Evolutionary conservation across 2,797 vertebrate genomes (phyloP), one percentile per base, ranked within the genome.

Genomic region (Argentina silus): DNA sequence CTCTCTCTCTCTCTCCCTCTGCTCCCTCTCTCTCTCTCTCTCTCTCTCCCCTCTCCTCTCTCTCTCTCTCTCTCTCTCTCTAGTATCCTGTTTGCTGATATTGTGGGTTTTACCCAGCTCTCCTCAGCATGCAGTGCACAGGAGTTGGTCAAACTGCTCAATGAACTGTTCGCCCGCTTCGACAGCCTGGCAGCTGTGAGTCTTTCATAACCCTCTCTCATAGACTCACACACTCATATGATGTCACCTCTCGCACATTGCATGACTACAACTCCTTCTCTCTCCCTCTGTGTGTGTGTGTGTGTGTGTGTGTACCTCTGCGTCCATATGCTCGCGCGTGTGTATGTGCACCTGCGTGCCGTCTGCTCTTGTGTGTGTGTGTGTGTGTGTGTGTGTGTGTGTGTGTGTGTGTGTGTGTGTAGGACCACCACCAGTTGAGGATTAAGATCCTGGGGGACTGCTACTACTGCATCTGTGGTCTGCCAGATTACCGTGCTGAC

Each of bases 401-500:
- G 27, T 36, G 27, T 36, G 27, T 36, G 27, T 36, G 27, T 36
- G 27, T 36, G 27, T 36, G 27, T 36, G 27, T 69, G 21, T 90
- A 98, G 97, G 91, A 95, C 88, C 90, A 97, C 85, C 95, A 98
- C 82, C 97, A 98, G 78, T 81, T 98, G 75, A 94, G 97, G 50
- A 98, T 98, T 79, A 98, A 98, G 93, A 98, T 98, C 85, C 91
- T 98, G 50, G 97, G 97, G 0, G 97, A 98, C 89, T 98, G 97
- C 71, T 98, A 98, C 84, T 98, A 98, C 87, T 98, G 97, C 79
- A 98, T 98, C 88, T 98, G 97, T 5, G 97, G 97, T 27, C 93
- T 98, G 74, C 97, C 97, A 0, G 96, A 98, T 85, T 97, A 94
- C 87, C 93, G 97, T 1, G 96, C 97, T 1, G 97, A 98, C 86